A percentile compares a stretch with the other conserved stretches of the same genome.
These are phyloP conservation scores for Caenorhabditis panamensis DNA, from an alignment of 2,888 invertebrate species.

Conservation along the genomic window DNA sequence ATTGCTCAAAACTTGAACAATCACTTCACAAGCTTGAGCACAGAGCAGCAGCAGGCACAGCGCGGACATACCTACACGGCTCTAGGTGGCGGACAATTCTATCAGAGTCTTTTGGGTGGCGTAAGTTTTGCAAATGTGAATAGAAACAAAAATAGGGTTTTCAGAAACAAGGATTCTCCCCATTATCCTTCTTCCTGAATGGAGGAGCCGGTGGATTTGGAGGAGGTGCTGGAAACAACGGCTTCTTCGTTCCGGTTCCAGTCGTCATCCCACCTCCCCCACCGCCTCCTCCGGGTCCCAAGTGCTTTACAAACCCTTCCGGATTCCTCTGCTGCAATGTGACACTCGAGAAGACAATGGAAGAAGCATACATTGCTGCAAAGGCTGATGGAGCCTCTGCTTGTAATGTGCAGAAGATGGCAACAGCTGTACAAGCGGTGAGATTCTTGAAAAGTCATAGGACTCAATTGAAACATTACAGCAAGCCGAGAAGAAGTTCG, in stretches of 20 bases:
- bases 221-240: slow-evolving; percentile 49
- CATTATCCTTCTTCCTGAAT: slow-evolving; percentile 67
- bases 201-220: slow-evolving; percentile 22
- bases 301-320: slow-evolving; percentile 72
- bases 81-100: slow-evolving; percentile 69
- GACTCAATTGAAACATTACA: slow-evolving; percentile 12
- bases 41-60: slow-evolving; percentile 33
- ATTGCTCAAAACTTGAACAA: slow-evolving; percentile 44
- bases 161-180: slow-evolving; percentile 66
- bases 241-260: slow-evolving; percentile 73
- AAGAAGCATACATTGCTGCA: slow-evolving; percentile 64
- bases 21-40: slow-evolving; percentile 18
- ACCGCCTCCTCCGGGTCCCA: slow-evolving; percentile 74
- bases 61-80: slow-evolving; percentile 61
- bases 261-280: slow-evolving; percentile 75
- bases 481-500: slow-evolving; percentile 70
- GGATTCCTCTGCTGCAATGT: slow-evolving; percentile 74
- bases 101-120: slow-evolving; percentile 66
- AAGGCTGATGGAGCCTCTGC: slow-evolving; percentile 67
- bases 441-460: slow-evolving; percentile 1
- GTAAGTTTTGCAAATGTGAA: slow-evolving; percentile 24
- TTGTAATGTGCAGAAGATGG: slow-evolving; percentile 75
- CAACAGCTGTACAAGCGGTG: slow-evolving; percentile 68
- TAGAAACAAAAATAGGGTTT: not conserved
- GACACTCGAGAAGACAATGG: slow-evolving; percentile 71